Evolutionary conservation across 2,113 vertebrate genomes (phyloP).

Genomic region (Eleginops maclovinus): DNA sequence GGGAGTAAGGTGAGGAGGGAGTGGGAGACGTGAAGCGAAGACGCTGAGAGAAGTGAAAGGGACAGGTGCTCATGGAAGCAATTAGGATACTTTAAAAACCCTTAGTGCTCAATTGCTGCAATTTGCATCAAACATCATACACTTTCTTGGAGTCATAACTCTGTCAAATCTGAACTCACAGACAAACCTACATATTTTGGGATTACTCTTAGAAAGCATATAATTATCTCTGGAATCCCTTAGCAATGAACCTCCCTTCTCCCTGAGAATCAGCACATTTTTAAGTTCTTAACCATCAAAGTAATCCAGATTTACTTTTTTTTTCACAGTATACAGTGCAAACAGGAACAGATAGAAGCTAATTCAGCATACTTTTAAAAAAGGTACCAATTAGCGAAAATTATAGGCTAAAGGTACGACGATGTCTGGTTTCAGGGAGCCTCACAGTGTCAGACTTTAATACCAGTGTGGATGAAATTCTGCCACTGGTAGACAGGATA

Average conservation of each 20-base stretch:
- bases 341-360: background rate
- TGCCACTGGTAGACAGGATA: background rate
- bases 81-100: background rate
- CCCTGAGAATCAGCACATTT: background rate
- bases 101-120: too few species aligned
- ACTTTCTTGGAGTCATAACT: too few species aligned
- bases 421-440: background rate
- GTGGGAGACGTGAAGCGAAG: background rate
- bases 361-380: too few species aligned
- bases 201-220: background rate
- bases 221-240: background rate
- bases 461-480: background rate
- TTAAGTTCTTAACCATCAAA: background rate
- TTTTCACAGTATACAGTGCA: background rate
- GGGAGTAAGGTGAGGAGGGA: background rate
- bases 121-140: too few species aligned
- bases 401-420: background rate
- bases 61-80: background rate
- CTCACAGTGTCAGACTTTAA: background rate
- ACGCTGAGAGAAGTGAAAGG: background rate
- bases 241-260: too few species aligned
- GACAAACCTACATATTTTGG: background rate
- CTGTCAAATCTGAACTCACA: background rate
- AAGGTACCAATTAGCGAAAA: background rate
- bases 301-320: background rate